phyloP scores from a whole-genome alignment of 2,888 invertebrate genomes.

The Pogonocherus hispidulus region DNA sequence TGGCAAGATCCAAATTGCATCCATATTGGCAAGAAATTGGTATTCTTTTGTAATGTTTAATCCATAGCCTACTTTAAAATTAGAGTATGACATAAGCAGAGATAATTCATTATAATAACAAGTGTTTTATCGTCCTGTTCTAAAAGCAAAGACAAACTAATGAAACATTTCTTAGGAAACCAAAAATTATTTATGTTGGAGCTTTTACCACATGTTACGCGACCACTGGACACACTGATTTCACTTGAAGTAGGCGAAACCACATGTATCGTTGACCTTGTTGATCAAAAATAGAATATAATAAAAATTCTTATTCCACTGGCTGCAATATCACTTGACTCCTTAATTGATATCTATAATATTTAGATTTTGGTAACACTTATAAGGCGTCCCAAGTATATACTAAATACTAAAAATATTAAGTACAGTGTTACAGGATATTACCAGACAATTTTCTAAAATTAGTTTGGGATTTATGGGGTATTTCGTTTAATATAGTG shows the following conservation, averaged over 20 bases:
- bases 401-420: too few species aligned
- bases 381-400: not conserved
- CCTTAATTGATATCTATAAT: not conserved
- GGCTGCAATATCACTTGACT: slow-evolving; percentile 15
- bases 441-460: too few species aligned
- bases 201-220: not conserved
- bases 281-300: slow-evolving; percentile 12
- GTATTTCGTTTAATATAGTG: too few species aligned
- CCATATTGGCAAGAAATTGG: too few species aligned
- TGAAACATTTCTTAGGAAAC: not conserved
- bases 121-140: not conserved
- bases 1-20: too few species aligned
- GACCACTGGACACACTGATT: not conserved
- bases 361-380: not conserved
- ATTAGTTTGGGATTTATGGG: too few species aligned
- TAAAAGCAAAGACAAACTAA: not conserved
- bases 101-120: not conserved
- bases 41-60: too few species aligned
- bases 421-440: too few species aligned
- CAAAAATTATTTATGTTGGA: slow-evolving; percentile 1
- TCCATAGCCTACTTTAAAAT: not conserved
- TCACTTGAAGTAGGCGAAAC: slow-evolving; percentile 13
- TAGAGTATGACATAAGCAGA: not conserved
- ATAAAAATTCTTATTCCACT: slow-evolving; percentile 12
- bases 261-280: slow-evolving; percentile 22